Base-by-base conservation (phyloP, 2,797 vertebrate species). In the Acanthopagrus latus region DNA sequence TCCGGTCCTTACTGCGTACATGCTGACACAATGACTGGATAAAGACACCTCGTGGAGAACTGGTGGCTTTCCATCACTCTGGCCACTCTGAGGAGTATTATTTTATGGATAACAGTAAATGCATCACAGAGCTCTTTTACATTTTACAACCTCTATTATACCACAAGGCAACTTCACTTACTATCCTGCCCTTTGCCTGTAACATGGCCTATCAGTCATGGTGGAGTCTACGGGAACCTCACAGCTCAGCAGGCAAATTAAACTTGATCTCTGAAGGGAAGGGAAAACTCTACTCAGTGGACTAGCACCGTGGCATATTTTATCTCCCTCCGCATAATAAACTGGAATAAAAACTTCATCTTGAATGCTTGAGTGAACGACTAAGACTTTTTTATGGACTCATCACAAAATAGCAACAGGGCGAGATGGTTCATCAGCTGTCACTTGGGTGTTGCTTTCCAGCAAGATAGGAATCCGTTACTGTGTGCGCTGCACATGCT, bases 91-190 rank as follows among this genome's bases (percentile, higher is more conserved):
- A 70, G 63, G 64, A 84, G 68, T 74, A 80, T 86, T 86, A 88
- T 90, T 94, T 92, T 86, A 89, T 88, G 75, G 82, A 76, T 68
- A 81, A 83, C 80, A 78, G 80, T 93, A 88, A 92, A 92, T 81
- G 82, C 84, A 92, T 92, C 80, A 85, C 78, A 38, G 80, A 75
- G 79, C 86, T 90, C 71, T 83, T 93, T 91, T 90, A 92, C 89
- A 90, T 94, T 93, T 93, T 91, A 93, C 83, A 84, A 76, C 80
- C 82, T 85, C 82, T 81, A 91, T 93, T 94, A 92, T 75, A 89
- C 72, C 70, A 77, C 84, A 85, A 88, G 71, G 83, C 71, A 91
- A 87, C 87, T 88, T 90, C 72, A 84, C 85, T 89, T 90, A 91
- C 85, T 76, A 78, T 50, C n/a, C 70, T 85, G 89, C 86, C 80